Evolutionary conservation across 2,113 vertebrate species (phyloP), one percentile per base, ranked within the genome.

Genomic region (Nycticryphes semicollaris): DNA sequence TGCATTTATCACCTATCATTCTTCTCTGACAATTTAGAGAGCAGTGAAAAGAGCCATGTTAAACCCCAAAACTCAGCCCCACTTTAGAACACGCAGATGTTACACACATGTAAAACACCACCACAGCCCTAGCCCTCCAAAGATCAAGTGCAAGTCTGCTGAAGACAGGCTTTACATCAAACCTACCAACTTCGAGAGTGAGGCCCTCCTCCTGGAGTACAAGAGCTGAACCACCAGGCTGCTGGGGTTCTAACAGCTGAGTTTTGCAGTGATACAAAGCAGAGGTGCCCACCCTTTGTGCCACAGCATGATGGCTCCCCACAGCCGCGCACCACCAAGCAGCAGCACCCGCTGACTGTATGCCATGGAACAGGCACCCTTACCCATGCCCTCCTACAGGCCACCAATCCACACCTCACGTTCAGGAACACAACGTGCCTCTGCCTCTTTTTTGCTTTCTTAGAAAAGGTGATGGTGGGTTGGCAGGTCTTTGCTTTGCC

Each of bases 361-460:
- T 19, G n/a, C 21, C n/a, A 13, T 1, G 1, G 33, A 16, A 47
- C 47, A 14, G 12, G 18, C 47, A 12, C 9, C 3, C n/a, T 37
- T 45, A 22, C 56, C 18, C 23, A 30, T 10, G n/a, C 12, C 15
- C 1, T 2, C 37, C 25, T 33, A 16, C 43, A 33, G 54, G 62
- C 33, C 75, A 48, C 2, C 24, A 56, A 72, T 3, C 0, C 51
- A 7, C 12, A 23, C 4, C 2, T 9, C 3, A 10, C 51, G 33
- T 67, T 35, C 50, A 47, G 54, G n/a, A 54, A 54, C 28, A 45
- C 30, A 37, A 35, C 21, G 43, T 21, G 24, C 66, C 25, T 31
- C 37, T 62, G 56, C 27, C 21, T 60, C 39, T n/a, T 53, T 20
- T 23, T 37, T 22, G 9, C 51, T 47, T 43, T 62, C 54, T 19